Conservation (phyloP, 2,797 vertebrate species). For the Coranthus polyacanthus region DNA sequence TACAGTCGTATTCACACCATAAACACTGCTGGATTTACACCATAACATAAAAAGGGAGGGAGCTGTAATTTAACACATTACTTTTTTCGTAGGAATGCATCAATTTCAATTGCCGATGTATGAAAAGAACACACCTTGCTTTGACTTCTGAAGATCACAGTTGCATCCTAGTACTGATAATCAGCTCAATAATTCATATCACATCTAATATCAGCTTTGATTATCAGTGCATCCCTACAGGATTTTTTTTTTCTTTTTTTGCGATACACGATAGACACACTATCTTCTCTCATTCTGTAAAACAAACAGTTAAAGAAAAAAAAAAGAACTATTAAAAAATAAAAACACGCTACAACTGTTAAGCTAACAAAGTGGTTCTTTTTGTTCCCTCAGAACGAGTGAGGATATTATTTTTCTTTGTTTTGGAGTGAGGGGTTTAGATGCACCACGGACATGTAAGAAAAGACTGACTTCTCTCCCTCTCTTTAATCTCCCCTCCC, state of each 20-base stretch:
- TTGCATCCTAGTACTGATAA: slow-evolving; percentile 3
- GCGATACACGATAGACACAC: slow-evolving; percentile 43
- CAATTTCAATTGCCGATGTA: background rate
- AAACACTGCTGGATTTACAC: slow-evolving; percentile 34
- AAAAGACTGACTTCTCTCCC: slow-evolving; percentile 42
- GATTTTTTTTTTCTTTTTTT: slow-evolving; percentile 39
- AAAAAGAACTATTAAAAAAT: slow-evolving; percentile 67
- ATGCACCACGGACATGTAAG: slow-evolving; percentile 69
- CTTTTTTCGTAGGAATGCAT: slow-evolving; percentile 41
- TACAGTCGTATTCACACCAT: slow-evolving; percentile 2
- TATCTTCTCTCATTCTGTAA: slow-evolving; percentile 59
- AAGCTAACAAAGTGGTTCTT: slow-evolving; percentile 83
- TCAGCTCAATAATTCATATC: slow-evolving; percentile 5
- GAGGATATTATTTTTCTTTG: slow-evolving; percentile 56
- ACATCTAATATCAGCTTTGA: slow-evolving; percentile 28
- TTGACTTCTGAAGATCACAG: slow-evolving; percentile 14
- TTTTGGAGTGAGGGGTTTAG: slow-evolving; percentile 65
- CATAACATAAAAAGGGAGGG: slow-evolving; percentile 17
- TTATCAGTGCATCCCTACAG: slow-evolving; percentile 56
- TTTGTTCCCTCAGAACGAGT: slow-evolving; percentile 60
- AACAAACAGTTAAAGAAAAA: slow-evolving; percentile 60
- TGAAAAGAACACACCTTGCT: background rate
- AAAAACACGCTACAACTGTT: slow-evolving; percentile 78
- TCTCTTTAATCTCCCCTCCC: slow-evolving; percentile 20
- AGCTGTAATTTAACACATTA: slow-evolving; percentile 52